These are phyloP conservation scores for Drosophila pseudoobscura DNA, from an alignment of 1,140 invertebrate species.

Conservation along the genomic window DNA sequence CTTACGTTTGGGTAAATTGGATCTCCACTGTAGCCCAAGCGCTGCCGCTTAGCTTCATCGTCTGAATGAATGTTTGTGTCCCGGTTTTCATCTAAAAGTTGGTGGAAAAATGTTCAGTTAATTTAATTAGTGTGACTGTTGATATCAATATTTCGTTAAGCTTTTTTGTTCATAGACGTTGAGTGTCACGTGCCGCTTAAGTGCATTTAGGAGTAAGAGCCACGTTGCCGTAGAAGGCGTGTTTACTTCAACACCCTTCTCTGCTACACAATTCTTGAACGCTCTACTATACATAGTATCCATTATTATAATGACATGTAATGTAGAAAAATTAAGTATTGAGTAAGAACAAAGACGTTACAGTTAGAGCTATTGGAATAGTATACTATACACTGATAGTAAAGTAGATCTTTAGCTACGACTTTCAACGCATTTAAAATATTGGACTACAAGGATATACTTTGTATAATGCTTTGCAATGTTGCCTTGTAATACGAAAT, in stretches of 20 bases:
- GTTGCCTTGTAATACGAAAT: no score
- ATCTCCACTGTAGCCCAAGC: slow-evolving; percentile 94
- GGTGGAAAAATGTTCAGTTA: slow-evolving; percentile 9
- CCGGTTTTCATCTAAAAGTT: slow-evolving; percentile 89
- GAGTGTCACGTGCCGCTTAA: slow-evolving; percentile 59
- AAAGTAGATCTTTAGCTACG: no score
- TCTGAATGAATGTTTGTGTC: slow-evolving; percentile 93
- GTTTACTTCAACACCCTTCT: slow-evolving; percentile 11
- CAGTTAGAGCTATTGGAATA: no score
- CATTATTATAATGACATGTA: background rate
- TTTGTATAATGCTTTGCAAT: no score
- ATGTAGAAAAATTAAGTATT: no score
- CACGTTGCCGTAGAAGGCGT: slow-evolving; percentile 3
- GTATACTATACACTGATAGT: no score
- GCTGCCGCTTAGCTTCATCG: slow-evolving; percentile 93
- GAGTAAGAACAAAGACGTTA: no score
- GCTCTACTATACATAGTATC: background rate
- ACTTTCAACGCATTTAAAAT: no score
- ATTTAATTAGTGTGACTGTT: slow-evolving; percentile 27
- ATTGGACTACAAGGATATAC: no score
- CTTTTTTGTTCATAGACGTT: background rate
- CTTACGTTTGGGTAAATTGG: slow-evolving; percentile 94
- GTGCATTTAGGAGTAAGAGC: slow-evolving; percentile 50
- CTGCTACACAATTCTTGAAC: background rate
- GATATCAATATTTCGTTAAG: slow-evolving; percentile 11